phyloP scores from a whole-genome alignment of 2,888 invertebrate genomes.

The Diarsia mendica region DNA sequence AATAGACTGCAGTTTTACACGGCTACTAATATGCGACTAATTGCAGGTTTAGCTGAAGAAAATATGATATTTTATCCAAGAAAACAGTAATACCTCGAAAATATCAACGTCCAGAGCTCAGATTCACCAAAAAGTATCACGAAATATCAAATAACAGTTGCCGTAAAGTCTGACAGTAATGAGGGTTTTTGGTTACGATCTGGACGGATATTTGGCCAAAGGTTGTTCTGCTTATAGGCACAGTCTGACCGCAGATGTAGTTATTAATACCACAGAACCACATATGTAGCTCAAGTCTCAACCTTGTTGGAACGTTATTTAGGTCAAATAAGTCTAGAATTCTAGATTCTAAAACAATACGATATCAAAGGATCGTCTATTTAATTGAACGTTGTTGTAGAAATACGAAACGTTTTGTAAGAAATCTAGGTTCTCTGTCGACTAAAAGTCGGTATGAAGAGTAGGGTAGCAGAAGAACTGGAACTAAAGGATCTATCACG shows the following conservation, averaged over 20 bases:
- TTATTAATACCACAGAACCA: conserved; percentile 44
- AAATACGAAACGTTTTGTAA: not conserved
- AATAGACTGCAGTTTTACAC: not conserved
- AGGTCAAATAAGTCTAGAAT: conserved; percentile 38
- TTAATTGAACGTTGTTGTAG: not conserved
- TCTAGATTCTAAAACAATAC: conserved; percentile 11
- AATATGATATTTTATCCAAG: not conserved
- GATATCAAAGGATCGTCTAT: not conserved
- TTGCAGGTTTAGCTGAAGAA: conserved; percentile 1
- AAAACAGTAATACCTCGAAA: not conserved
- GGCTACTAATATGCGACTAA: conserved; percentile 8
- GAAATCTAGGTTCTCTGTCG: not conserved
- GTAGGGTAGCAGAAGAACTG: too few species aligned
- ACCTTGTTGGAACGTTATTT: conserved; percentile 38
- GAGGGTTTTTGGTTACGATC: not conserved
- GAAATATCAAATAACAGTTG: conserved; percentile 11
- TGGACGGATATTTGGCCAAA: conserved; percentile 7
- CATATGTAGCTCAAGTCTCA: conserved; percentile 34
- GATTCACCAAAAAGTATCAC: conserved; percentile 9
- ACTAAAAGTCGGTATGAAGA: not conserved
- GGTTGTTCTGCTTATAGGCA: not conserved
- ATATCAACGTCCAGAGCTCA: not conserved
- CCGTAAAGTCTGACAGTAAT: not conserved
- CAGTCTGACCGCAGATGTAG: conserved; percentile 33
- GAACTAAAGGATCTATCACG: not conserved